A percentile compares a stretch with the other conserved stretches of the same genome.
phyloP scores from a whole-genome alignment of 1,140 invertebrate genomes.

The Euglossa dilemma region DNA sequence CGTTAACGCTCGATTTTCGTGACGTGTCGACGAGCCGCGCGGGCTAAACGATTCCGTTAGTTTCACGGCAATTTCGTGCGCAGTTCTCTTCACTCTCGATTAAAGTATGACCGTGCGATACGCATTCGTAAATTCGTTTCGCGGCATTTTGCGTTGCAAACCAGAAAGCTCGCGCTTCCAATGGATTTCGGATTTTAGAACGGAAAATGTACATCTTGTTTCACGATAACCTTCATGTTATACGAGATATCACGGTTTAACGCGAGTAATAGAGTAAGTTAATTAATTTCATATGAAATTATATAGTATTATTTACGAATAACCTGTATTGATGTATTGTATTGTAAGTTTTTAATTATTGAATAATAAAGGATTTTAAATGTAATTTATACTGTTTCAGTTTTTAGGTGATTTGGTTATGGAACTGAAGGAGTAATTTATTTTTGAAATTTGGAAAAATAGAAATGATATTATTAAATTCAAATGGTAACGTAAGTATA shows the following conservation, averaged over 20 bases:
- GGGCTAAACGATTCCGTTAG: conserved; percentile 39
- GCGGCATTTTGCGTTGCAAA: background rate
- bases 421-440: no score
- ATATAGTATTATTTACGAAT: background rate
- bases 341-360: no score
- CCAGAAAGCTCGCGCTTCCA: background rate
- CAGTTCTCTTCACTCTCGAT: conserved; percentile 3
- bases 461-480: no score
- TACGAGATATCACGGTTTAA: background rate
- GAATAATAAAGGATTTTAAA: no score
- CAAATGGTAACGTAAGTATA: background rate
- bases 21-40: conserved; percentile 16
- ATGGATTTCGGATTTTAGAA: background rate
- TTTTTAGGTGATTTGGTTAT: no score
- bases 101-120: background rate
- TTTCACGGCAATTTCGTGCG: conserved; percentile 34
- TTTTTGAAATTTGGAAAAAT: no score
- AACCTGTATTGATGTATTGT: background rate
- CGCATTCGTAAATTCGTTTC: conserved; percentile 12
- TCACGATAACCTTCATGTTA: background rate
- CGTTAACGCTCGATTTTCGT: conserved; percentile 50
- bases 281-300: background rate
- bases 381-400: no score
- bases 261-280: background rate
- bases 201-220: background rate